phyloP scores from a whole-genome alignment of 2,888 invertebrate species.

The Drosophila atripex region DNA sequence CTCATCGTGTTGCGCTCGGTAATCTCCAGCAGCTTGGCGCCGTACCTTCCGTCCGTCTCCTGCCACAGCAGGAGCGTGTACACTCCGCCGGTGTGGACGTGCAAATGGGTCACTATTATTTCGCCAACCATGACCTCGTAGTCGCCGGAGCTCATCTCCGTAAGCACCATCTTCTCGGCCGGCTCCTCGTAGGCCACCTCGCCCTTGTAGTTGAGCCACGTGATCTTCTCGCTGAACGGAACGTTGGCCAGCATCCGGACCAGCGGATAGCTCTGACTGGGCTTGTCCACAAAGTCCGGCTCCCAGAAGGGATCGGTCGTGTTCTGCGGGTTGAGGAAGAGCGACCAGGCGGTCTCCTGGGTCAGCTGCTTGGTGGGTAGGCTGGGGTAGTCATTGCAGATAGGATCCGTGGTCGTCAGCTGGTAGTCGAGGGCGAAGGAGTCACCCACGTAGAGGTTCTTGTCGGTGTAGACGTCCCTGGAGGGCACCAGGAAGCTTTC shows the following conservation, averaged over 20 bases:
- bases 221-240: constrained; percentile 46
- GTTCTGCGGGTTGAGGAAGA: constrained; percentile 69
- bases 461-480: constrained; percentile 60
- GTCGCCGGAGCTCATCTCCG: constrained; percentile 54
- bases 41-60: constrained; percentile 34
- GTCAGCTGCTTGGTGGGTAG: constrained; percentile 12
- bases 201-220: constrained; percentile 60
- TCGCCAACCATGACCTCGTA: constrained; percentile 68
- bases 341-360: constrained; percentile 67
- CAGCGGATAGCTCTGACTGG: constrained; percentile 76
- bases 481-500: constrained; percentile 56
- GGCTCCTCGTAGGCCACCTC: constrained; percentile 49
- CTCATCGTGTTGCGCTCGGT: constrained; percentile 85
- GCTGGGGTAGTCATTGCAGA: constrained; percentile 37
- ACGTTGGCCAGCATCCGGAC: constrained; percentile 75
- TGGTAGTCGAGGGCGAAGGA: constrained; percentile 31
- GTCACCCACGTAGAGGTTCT: constrained; percentile 59
- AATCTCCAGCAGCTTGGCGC: constrained; percentile 49
- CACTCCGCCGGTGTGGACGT: constrained; percentile 81
- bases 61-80: constrained; percentile 77
- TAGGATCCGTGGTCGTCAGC: constrained; percentile 19
- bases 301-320: constrained; percentile 34
- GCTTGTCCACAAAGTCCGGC: constrained; percentile 77
- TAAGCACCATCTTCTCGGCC: constrained; percentile 54
- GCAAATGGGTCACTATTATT: constrained; percentile 7